Base-by-base conservation (phyloP, 1,140 invertebrate species). In the Drosophila nikananu region DNA sequence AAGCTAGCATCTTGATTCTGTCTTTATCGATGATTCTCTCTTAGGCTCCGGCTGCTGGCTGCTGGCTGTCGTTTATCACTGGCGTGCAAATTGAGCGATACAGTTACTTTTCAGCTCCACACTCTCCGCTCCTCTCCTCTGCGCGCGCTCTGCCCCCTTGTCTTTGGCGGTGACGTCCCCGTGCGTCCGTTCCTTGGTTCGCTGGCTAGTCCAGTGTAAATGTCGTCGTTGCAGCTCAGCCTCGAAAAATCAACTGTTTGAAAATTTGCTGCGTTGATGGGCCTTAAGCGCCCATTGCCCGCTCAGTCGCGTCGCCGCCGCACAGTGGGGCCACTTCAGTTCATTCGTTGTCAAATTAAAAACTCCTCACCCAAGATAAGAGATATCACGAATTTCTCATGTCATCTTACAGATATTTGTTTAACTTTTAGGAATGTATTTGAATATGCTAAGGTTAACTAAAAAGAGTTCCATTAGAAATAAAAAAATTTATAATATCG, bases 181-280 rank as follows among this genome's bases (percentile, higher is more conserved):
- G 65, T 77, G 32, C 52, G 78, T 55, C 55, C 48, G 49, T 52
- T 70, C 61, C 61, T 48, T 30, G 9, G 51, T 17, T 59, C 61
- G 65, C 42, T 30, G 9, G 54, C 10, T 25, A 39, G 65, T 54
- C 39, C 42, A 39, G 27, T 55, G 52, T 57, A 39, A 39, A 23
- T 25, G 72, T 77, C 72, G 83, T 84, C 81, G 81, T 49, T 81
- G 86, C 84, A 84, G 70, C 70, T 89, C 84, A 90, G 83, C 74
- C 83, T 89, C 84, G 66, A 84, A 89, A 87, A 81, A 89, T 87
- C 73, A 84, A 87, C 84, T 87, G 84, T 89, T 84, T 84, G 81
- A 87, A 87, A 87, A 84, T 84, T 89, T 78, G 74, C 78, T 89
- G 81, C 81, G 86, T 89, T 90, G 84, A 89, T 87, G 89, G 84